A percentile compares a stretch with the other conserved stretches of the same genome.
Evolutionary conservation across 2,888 invertebrate species (phyloP).

Genomic region (Melipona bicolor): DNA sequence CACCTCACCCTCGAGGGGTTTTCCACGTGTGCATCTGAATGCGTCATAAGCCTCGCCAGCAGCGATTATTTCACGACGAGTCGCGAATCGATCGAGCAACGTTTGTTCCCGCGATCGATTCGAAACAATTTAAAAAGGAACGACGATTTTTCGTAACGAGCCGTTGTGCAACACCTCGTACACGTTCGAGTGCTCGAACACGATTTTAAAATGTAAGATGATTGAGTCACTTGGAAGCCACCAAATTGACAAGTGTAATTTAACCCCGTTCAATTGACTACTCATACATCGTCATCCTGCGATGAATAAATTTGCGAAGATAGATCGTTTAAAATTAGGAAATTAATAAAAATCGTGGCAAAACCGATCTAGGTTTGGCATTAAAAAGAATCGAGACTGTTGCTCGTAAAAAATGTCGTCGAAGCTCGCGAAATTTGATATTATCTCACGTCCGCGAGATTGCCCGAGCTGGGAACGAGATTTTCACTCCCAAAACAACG

Average conservation of each 20-base stretch:
- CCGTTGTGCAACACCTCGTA: constrained; percentile 3
- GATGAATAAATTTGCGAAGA: no score
- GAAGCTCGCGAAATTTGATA: not conserved
- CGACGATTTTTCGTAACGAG: not conserved
- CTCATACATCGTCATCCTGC: no score
- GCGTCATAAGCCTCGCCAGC: constrained; percentile 31
- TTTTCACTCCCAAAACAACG: not conserved
- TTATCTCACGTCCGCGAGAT: not conserved
- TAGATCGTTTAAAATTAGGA: no score
- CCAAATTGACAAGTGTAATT: no score
- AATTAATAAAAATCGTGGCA: no score
- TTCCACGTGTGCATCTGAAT: constrained; percentile 32
- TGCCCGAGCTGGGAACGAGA: no score
- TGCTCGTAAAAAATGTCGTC: no score
- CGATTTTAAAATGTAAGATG: constrained; percentile 12
- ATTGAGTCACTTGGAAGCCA: not conserved
- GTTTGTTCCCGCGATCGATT: constrained; percentile 2
- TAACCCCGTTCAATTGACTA: no score
- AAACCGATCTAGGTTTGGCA: no score
- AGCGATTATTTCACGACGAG: constrained; percentile 24
- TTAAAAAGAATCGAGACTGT: no score
- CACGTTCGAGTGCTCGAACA: not conserved
- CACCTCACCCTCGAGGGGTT: constrained; percentile 2
- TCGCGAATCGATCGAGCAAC: constrained; percentile 21
- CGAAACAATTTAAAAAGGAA: not conserved